A percentile compares a stretch with the other conserved stretches of the same genome.
phyloP scores from a whole-genome alignment of 2,888 invertebrate genomes.

The Caenorhabditis wallacei region DNA sequence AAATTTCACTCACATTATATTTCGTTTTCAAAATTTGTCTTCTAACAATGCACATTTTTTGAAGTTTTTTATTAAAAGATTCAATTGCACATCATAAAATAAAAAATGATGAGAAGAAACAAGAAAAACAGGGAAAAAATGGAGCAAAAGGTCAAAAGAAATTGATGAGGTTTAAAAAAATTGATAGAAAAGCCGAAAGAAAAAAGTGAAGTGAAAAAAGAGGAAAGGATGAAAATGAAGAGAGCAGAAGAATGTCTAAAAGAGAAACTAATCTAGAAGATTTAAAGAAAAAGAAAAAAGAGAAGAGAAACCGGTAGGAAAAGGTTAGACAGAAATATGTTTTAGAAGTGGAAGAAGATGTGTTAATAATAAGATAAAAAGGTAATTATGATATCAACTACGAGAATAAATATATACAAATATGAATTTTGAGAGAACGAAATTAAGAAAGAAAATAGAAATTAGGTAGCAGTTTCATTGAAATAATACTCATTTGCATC shows the following conservation, averaged over 20 bases:
- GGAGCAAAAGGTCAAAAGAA: conserved; percentile 4
- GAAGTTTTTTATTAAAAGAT: conserved; percentile 6
- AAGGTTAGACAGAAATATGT: conserved; percentile 50
- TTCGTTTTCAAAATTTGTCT: conserved; percentile 52
- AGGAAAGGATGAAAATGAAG: conserved; percentile 13
- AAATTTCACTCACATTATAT: conserved; percentile 26
- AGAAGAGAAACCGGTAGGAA: conserved; percentile 44
- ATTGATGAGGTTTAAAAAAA: neutral
- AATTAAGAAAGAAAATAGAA: conserved; percentile 5
- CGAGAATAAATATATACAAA: conserved; percentile 62
- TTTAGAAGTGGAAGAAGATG: conserved; percentile 20
- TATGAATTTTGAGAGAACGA: conserved; percentile 35
- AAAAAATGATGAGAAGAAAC: conserved; percentile 15
- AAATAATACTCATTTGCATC: conserved; percentile 83
- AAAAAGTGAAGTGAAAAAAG: conserved; percentile 48
- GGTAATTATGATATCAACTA: conserved; percentile 38
- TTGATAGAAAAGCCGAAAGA: conserved; percentile 9
- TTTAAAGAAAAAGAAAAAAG: conserved; percentile 14
- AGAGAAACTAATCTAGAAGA: conserved; percentile 22
- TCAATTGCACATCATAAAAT: conserved; percentile 37
- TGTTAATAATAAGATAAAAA: conserved; percentile 13
- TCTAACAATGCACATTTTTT: conserved; percentile 56
- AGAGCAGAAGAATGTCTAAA: conserved; percentile 11
- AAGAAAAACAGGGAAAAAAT: conserved; percentile 1
- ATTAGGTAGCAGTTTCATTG: conserved; percentile 69